Percentiles rank a stretch among this genome's conserved stretches.
These are phyloP conservation scores for pig (Sus scrofa) DNA, from an alignment of 2,113 vertebrate species.

Conservation along the genomic window T2T-Sscrofa CM000817.6:2294001-2294500, in stretches of 20 bases:
- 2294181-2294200: rapidly evolving
- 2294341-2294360: neutral
- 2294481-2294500: neutral
- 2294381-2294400: neutral
- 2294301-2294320: rapidly evolving
- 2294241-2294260: too few species aligned
- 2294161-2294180: too few species aligned
- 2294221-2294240: too few species aligned
- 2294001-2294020: neutral
- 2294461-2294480: neutral
- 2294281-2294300: rapidly evolving
- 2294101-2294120: too few species aligned
- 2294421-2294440: slow-evolving; percentile 59
- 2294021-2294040: too few species aligned
- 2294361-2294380: neutral
- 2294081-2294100: too few species aligned
- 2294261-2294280: too few species aligned
- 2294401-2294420: neutral
- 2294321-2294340: neutral
- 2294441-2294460: slow-evolving; percentile 36
- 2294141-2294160: too few species aligned
- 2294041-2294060: too few species aligned
- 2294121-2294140: too few species aligned
- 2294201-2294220: rapidly evolving
- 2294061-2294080: too few species aligned